A percentile compares a stretch with the other conserved stretches of the same genome.
Evolutionary conservation across 2,888 invertebrate species (phyloP).

Genomic region (Amphipoea oculea): DNA sequence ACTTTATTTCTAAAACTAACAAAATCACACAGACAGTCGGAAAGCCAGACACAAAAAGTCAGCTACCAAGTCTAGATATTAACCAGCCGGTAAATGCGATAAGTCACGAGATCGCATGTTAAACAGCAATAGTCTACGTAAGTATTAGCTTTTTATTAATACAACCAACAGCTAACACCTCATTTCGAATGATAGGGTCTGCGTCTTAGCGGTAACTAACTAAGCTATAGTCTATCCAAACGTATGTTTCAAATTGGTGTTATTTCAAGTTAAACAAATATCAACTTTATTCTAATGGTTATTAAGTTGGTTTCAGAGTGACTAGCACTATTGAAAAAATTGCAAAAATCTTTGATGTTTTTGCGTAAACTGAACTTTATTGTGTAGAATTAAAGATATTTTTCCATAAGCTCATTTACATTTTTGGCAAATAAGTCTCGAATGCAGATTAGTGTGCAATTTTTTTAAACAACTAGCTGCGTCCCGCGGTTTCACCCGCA

Average conservation of each 20-base stretch:
- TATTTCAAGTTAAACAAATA: no score
- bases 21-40: neutral
- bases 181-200: constrained; percentile 8
- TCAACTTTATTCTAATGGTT: no score
- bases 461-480: no score
- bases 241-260: no score
- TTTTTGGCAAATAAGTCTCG: no score
- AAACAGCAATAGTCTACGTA: constrained; percentile 61
- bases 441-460: neutral
- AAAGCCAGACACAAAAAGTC: neutral
- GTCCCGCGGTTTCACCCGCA: no score
- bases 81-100: constrained; percentile 27
- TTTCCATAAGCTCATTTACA: no score
- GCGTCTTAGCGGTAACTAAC: neutral
- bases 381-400: no score
- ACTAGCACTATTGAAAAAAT: no score
- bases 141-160: constrained; percentile 67
- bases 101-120: constrained; percentile 77
- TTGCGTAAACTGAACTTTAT: no score
- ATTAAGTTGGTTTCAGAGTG: no score
- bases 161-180: constrained; percentile 39
- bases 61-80: constrained; percentile 22
- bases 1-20: neutral
- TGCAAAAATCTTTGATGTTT: no score
- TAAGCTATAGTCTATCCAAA: neutral